Evolutionary conservation across 53 echinoderm and acorn worm species (phyloP), one percentile per base, ranked within the genome.

Genomic region (Henricia sp.): DNA sequence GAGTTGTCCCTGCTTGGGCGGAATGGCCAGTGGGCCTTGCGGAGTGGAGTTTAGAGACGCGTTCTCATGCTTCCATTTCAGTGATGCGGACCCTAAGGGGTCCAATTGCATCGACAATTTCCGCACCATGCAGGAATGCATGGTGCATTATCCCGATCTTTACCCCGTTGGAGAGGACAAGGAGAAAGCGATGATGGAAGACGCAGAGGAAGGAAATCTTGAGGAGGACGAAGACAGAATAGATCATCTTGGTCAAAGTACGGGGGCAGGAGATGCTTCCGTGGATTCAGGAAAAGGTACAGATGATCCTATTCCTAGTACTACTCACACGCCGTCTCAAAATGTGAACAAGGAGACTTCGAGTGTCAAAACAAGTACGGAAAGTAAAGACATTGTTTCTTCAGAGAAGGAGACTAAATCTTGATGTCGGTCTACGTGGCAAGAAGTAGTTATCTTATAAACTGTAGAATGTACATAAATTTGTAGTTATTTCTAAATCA

Each of bases 11-110:
- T 96, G 96, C 67, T 89, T 96, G 1, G 96, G 96, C 30, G 93
- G 93, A 1, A 96, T 96, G 96, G 89, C 93, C 34, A 93, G 91
- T 39, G 96, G 96, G 19, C 96, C 96, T 1, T 96, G 96, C 25
- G 93, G 96, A 17, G 90, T 89, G 34, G 96, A 96, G 60, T 93
- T 96, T 71, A 52, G 93, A 12, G 91, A 96, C 13, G 93, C 93
- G 67, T 96, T 96, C 83, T 93, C 96, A 73, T 96, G 96, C 74
- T 96, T 96, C 69, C 96, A 96, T 83, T 93, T 91, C 85, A 96
- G 93, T 46, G 72, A 80, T 21, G 89, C 82, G 1, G 96, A 92
- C 37, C 89, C 89, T 65, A 96, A 96, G 67, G 93, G 93, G 3
- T 93, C 93, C 1, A 91, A 96, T 27, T 96, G 96, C 75, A 84